Evolutionary conservation across 64 coral and sea anemone genomes (phyloP), one percentile per base, ranked within the genome.

Genomic region (Acropora tenuis): DNA sequence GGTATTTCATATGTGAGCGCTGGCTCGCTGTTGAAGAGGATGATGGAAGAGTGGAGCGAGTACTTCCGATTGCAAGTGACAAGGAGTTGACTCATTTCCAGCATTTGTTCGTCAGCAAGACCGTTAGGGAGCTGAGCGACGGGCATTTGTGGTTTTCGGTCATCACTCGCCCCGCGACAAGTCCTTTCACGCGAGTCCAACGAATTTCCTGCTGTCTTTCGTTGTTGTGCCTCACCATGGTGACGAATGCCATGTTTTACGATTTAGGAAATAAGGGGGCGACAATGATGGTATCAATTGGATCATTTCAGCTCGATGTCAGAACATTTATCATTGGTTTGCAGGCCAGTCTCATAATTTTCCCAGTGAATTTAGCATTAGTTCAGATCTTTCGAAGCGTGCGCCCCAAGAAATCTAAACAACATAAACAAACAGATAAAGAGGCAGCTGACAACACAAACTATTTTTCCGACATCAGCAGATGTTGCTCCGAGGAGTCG

Each of bases 121-220:
- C 92, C 8, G 92, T 97, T 3, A 78, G 81, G n/a, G 95, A 93
- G 41, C 74, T 97, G 41, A 90, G 95, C 8, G 95, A 97, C 69
- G 95, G 95, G 1, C 95, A 97, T 73, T 41, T 95, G 88, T 98
- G 93, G 93, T 95, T 98, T 57, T 98, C 93, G 5, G 83, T 95
- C 48, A 59, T 98, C 0, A 86, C 90, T 3, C 88, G 93, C 11
- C 96, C 93, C 2, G 80, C 93, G 48, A 90, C 83, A 20, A 98
- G 96, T 73, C 78, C 83, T 3, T 98, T 98, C 76, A 95, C 96
- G 8, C 20, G 96, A 50, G 87, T 95, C 18, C 90, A 98, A 57
- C 77, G 96, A 10, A 57, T 95, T 1, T 93, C 96, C 1, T 92
- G 93, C 46, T 92, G 93, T 20, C 19, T 98, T 41, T 98, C 88